Conservation (phyloP, 2,113 vertebrate species). For the Rhineura floridana region DNA sequence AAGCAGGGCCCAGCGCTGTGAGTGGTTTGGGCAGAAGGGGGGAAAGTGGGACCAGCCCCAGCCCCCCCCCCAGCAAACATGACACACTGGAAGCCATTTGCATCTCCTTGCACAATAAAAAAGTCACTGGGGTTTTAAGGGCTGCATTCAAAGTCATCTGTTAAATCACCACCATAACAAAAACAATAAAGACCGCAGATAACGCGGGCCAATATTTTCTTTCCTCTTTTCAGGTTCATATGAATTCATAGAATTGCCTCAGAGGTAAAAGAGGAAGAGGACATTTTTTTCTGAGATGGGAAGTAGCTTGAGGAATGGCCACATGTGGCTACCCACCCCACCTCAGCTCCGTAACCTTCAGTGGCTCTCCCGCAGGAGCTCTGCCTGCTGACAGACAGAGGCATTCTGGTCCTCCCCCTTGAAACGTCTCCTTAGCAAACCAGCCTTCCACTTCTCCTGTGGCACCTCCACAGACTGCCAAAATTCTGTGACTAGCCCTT, state of each 20-base stretch:
- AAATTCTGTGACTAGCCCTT: background rate
- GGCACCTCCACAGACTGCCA: background rate
- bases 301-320: no score
- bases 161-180: no score
- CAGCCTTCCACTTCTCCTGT: background rate
- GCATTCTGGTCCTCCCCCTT: background rate
- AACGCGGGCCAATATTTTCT: background rate
- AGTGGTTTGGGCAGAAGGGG: background rate
- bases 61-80: background rate
- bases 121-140: no score
- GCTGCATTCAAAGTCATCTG: no score
- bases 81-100: background rate
- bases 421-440: background rate
- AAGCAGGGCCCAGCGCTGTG: no score
- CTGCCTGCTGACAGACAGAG: no score
- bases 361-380: no score
- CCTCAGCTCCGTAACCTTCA: background rate
- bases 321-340: background rate
- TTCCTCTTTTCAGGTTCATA: background rate
- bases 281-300: no score
- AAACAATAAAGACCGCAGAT: accelerated
- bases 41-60: background rate
- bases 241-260: no score
- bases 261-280: no score
- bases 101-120: no score